Conservation (phyloP, 1,140 invertebrate genomes). For the Caenorhabditis tropicalis region DNA sequence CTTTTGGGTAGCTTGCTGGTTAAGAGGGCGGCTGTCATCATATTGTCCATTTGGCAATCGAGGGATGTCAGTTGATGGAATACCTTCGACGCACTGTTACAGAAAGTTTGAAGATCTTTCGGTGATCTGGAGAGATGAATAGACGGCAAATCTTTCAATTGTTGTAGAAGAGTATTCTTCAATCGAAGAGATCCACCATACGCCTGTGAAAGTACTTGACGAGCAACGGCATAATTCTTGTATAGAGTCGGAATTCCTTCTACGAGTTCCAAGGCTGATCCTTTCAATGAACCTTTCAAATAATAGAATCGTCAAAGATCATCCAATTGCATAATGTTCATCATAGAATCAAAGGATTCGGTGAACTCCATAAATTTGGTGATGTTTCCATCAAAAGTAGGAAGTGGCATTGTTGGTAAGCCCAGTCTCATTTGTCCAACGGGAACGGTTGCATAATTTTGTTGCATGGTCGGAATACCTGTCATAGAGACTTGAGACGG, state of each 20-base stretch:
- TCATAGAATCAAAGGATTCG: background rate
- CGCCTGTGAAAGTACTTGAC: background rate
- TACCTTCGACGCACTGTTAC: too few species aligned
- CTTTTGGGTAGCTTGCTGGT: too few species aligned
- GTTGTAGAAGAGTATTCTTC: background rate
- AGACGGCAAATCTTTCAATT: background rate
- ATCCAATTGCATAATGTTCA: background rate
- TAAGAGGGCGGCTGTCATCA: too few species aligned
- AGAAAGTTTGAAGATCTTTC: too few species aligned
- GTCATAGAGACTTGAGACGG: background rate
- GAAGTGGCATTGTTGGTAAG: background rate
- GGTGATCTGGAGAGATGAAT: too few species aligned
- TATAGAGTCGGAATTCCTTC: background rate
- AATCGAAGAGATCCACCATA: background rate
- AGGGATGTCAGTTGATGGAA: too few species aligned
- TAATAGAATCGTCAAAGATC: background rate
- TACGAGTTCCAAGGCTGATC: background rate
- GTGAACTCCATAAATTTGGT: background rate
- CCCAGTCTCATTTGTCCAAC: too few species aligned
- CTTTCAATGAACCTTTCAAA: background rate
- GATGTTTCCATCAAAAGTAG: background rate
- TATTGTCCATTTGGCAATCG: too few species aligned
- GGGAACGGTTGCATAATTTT: background rate
- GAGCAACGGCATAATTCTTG: background rate
- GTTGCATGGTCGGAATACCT: too few species aligned